Percentiles rank a stretch among this genome's conserved stretches.
Conservation (phyloP, 64 coral and sea anemone species). For the Montipora sp. region DNA sequence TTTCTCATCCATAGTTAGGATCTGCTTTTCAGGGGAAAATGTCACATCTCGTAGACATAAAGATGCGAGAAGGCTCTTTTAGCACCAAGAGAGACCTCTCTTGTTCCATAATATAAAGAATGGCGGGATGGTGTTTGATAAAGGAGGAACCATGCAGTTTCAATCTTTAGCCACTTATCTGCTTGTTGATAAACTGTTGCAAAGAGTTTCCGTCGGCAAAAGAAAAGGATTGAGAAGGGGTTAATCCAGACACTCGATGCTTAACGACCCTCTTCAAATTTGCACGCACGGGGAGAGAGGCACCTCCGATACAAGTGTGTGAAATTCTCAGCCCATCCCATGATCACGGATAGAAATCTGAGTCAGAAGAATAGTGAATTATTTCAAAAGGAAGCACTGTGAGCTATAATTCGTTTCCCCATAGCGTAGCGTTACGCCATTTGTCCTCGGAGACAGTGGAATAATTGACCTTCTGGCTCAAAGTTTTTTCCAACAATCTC, state of each 20-base stretch:
- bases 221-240: slow-evolving; percentile 1
- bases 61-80: not conserved
- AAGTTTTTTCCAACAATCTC: no score
- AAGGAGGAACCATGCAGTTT: not conserved
- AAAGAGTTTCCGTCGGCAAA: slow-evolving; percentile 49
- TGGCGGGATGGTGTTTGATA: not conserved
- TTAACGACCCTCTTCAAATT: slow-evolving; percentile 31
- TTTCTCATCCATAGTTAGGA: not conserved
- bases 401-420: no score
- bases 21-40: not conserved
- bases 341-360: no score
- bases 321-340: not conserved
- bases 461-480: no score
- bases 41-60: not conserved
- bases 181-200: slow-evolving; percentile 40
- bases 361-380: no score
- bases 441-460: no score
- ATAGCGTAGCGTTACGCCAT: no score
- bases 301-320: not conserved
- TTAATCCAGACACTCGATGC: slow-evolving; percentile 18
- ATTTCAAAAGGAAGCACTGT: no score
- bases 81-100: not conserved
- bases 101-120: not conserved
- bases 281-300: not conserved
- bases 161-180: slow-evolving; percentile 31